Conservation (phyloP, 1,140 invertebrate genomes). For the Calosoma granatense region DNA sequence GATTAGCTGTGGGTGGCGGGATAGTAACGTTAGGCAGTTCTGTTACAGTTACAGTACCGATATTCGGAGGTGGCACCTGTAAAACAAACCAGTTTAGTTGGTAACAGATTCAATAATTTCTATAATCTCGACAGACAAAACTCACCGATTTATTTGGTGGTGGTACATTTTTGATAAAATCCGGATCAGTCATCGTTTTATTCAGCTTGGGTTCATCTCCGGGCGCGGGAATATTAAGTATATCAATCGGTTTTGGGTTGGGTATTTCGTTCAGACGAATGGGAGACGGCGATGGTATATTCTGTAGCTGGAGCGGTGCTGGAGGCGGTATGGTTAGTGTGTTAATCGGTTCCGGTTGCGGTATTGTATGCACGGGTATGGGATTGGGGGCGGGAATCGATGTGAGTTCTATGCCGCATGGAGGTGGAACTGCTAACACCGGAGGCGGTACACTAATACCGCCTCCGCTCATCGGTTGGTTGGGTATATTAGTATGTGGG, state of each 20-base stretch:
- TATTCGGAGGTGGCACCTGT: slow-evolving; percentile 26
- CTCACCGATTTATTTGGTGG: slow-evolving; percentile 30
- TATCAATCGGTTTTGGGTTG: slow-evolving; percentile 31
- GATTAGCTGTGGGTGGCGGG: slow-evolving; percentile 15
- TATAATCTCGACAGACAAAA: background rate
- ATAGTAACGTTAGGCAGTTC: slow-evolving; percentile 19
- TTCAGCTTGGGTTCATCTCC: slow-evolving; percentile 19
- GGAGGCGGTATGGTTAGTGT: slow-evolving; percentile 36
- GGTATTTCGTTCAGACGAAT: slow-evolving; percentile 33
- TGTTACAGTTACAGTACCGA: slow-evolving; percentile 12
- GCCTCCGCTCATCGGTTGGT: slow-evolving; percentile 13
- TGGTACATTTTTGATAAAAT: slow-evolving; percentile 33
- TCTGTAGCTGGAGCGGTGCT: slow-evolving; percentile 38
- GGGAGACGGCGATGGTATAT: slow-evolving; percentile 39
- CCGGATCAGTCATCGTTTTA: slow-evolving; percentile 22
- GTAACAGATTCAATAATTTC: too few relatives aligned
- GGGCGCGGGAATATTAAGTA: slow-evolving; percentile 31
- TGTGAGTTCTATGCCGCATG: slow-evolving; percentile 24
- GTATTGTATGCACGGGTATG: slow-evolving; percentile 35
- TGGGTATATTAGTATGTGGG: slow-evolving; percentile 29
- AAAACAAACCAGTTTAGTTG: background rate
- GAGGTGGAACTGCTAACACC: slow-evolving; percentile 22
- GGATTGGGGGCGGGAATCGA: slow-evolving; percentile 33
- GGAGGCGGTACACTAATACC: slow-evolving; percentile 36
- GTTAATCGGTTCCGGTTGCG: slow-evolving; percentile 31